Evolutionary conservation across 2,888 invertebrate species (phyloP), one percentile per base, ranked within the genome.

Genomic region (Myopa tessellatipennis): DNA sequence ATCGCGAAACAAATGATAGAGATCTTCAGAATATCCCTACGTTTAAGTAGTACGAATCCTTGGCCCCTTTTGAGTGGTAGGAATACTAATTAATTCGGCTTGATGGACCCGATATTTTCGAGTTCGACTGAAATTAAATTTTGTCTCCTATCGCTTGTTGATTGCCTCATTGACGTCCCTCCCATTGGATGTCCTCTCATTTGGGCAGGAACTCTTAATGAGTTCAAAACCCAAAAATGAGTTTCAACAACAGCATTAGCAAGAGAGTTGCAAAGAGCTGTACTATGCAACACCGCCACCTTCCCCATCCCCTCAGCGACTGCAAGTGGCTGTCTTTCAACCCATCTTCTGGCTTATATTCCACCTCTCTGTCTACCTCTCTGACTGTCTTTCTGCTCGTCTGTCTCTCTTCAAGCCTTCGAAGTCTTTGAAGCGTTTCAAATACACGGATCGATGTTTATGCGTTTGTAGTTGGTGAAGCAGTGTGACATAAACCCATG

Each of bases 171-270:
- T 45, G 45, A 10, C 55, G 5, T 55, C 55, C 55, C 16, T 55
- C 16, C n/a, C 14, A 1, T 40, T n/a, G n/a, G 36, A 4, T 3
- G 40, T 38, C 67, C 67, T 40, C n/a, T 3, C 67, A n/a, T 3
- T 7, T 16, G 3, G 14, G 50, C 34, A 74, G 63, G 34, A 60
- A 76, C 63, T 50, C 63, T 71, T 76, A 71, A 76, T 76, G 71
- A 76, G 71, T 76, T 72, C 67, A 76, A 71, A 63, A 72, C 73
- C 52, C 60, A 58, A 34, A 61, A 60, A 68, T 73, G n/a, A 50
- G 34, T 26, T 52, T 71, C 50, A 18, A 50, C 34, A 38, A n/a
- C 16, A 34, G 55, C 55, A n/a, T 65, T 45, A 55, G 55, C 55
- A n/a, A 55, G 55, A 55, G 0, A 55, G 8, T 50, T 55, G 55